Conservation (phyloP, 37 sponge, comb jelly and placozoan genomes). For the Haliclona indistincta region DNA sequence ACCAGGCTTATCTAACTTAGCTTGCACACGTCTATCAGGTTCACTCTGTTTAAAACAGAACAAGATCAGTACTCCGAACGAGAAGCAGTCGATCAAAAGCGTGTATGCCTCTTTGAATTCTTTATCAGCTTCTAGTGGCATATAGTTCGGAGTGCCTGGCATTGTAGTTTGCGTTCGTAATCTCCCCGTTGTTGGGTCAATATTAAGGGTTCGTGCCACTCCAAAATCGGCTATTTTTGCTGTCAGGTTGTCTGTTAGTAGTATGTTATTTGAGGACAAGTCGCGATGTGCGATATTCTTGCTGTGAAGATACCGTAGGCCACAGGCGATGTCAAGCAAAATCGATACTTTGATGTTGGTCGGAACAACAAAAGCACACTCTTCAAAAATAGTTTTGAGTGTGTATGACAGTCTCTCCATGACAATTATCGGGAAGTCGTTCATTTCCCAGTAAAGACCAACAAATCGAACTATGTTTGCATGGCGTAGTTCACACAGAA, state of each 20-base stretch:
- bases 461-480: slow-evolving; percentile 10
- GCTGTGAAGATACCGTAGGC: not conserved
- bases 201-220: not conserved
- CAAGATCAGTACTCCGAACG: not conserved
- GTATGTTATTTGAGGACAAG: not conserved
- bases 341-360: not conserved
- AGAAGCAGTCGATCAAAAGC: not conserved
- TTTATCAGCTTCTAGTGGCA: not conserved
- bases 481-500: not conserved
- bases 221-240: slow-evolving; percentile 9
- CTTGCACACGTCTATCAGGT: no score
- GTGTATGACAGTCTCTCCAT: not conserved
- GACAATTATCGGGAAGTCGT: not conserved
- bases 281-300: not conserved
- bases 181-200: no score
- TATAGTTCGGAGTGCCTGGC: not conserved
- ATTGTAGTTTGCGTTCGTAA: not conserved
- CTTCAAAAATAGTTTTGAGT: not conserved
- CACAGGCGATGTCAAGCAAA: not conserved
- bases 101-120: not conserved
- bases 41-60: no score
- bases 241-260: not conserved
- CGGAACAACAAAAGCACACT: not conserved
- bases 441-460: not conserved
- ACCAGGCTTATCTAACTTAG: no score